Evolutionary conservation across 1,140 invertebrate species (phyloP).

Genomic region (Cylas formicarius): DNA sequence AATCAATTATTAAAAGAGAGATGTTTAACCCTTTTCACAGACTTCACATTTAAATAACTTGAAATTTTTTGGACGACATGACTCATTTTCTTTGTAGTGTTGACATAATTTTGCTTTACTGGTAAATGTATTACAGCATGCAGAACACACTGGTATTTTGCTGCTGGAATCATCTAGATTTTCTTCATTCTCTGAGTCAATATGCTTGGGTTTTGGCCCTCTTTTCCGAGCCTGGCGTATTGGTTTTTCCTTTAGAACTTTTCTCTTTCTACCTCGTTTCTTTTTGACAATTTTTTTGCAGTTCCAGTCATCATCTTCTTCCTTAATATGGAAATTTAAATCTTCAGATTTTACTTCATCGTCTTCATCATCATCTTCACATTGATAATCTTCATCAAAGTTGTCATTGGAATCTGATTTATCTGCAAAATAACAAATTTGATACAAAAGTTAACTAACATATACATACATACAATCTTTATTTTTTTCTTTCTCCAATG

Average conservation of each 20-base stretch:
- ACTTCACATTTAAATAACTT: slow-evolving; percentile 23
- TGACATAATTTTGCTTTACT: slow-evolving; percentile 18
- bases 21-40: slow-evolving; percentile 20
- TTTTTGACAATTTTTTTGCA: slow-evolving; percentile 11
- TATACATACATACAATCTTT: slow-evolving; percentile 4
- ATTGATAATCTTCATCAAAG: slow-evolving; percentile 9
- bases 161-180: slow-evolving; percentile 17
- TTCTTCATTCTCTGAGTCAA: slow-evolving; percentile 6
- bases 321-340: slow-evolving; percentile 7
- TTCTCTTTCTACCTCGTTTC: slow-evolving; percentile 8
- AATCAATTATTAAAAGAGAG: neutral
- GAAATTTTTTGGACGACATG: slow-evolving; percentile 18
- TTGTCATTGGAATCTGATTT: slow-evolving; percentile 2
- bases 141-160: slow-evolving; percentile 16
- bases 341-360: slow-evolving; percentile 16
- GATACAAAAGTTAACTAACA: slow-evolving; percentile 10
- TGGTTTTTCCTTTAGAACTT: slow-evolving; percentile 9
- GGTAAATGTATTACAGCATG: slow-evolving; percentile 21
- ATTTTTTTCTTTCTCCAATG: slow-evolving; percentile 15
- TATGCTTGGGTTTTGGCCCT: slow-evolving; percentile 10
- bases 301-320: slow-evolving; percentile 1
- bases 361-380: slow-evolving; percentile 9
- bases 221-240: slow-evolving; percentile 4
- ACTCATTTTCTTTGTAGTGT: slow-evolving; percentile 21
- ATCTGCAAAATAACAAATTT: slow-evolving; percentile 3